These are phyloP conservation scores for Plagodis dolabraria DNA, from an alignment of 2,888 invertebrate genomes.

Conservation along the genomic window DNA sequence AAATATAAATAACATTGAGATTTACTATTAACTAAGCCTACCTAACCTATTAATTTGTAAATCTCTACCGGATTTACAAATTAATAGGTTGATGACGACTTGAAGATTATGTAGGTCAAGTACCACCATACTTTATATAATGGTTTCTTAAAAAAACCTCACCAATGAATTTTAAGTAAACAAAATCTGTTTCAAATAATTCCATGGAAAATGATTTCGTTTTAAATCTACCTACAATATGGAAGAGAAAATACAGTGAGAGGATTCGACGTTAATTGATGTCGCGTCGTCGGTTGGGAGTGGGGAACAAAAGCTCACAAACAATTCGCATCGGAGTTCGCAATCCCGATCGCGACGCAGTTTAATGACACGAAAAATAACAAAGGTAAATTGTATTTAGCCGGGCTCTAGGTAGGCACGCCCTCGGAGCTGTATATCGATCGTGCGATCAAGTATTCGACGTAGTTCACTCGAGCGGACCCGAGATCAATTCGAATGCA, in stretches of 20 bases:
- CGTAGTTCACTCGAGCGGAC: constrained; percentile 69
- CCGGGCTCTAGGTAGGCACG: constrained; percentile 72
- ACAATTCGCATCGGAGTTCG: constrained; percentile 83
- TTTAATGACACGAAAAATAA: constrained; percentile 86
- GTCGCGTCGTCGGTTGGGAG: constrained; percentile 75
- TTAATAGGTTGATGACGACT: too few species aligned
- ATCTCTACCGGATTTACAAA: too few species aligned
- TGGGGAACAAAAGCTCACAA: constrained; percentile 83
- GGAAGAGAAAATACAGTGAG: constrained; percentile 77
- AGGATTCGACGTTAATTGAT: constrained; percentile 82
- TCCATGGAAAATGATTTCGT: constrained; percentile 32
- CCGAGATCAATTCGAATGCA: constrained; percentile 67
- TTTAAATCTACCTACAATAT: constrained; percentile 72
- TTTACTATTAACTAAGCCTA: too few species aligned
- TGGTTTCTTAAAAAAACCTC: constrained; percentile 30
- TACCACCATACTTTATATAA: constrained; percentile 37
- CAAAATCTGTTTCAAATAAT: constrained; percentile 28
- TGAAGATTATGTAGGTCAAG: too few species aligned
- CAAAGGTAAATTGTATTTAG: constrained; percentile 85
- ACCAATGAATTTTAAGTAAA: constrained; percentile 14
- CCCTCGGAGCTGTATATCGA: constrained; percentile 73
- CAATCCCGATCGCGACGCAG: constrained; percentile 83
- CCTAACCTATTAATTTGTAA: too few species aligned
- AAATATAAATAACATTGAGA: too few species aligned
- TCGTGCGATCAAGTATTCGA: constrained; percentile 66